Base-by-base conservation (phyloP, 2,113 vertebrate species). In the Dryoscopus gambensis region DNA sequence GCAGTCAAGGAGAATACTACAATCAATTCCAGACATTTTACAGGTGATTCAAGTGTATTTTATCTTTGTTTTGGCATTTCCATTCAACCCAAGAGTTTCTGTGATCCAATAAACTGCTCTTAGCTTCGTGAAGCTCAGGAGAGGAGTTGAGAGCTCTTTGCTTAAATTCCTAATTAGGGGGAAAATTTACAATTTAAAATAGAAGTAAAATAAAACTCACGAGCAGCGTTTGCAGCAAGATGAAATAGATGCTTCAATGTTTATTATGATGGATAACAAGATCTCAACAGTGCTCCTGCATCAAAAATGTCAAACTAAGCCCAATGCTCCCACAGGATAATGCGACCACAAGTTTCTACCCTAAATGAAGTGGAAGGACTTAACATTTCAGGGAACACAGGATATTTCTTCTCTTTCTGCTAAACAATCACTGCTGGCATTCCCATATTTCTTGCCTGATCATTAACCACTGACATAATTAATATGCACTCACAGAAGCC, bases 391-490 rank as follows among this genome's bases (percentile, higher is more conserved):
- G 56, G 55, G 24, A 80, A 49, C 82, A 77, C 24, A 16, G 28
- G 71, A 9, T 90, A 59, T 63, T 91, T 87, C 40, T 91, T 64
- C 53, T 74, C 13, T 76, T 92, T 79, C 84, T 68, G 59, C 73
- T 95, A 95, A 95, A 93, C 88, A 84, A 87, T 87, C 79, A 47
- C 44, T 65, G 82, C 82, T 85, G 84, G 92, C 90, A 96, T 86
- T 92, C 50, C 70, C 84, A 56, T 93, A 88, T 74, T 95, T 91
- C 91, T 96, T 89, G 74, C 80, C 93, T 97, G 96, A 97, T 97
- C 97, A 97, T 98, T 97, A 97, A 95, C 75, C 92, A 94, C 88
- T 95, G 94, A 97, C 81, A 93, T 96, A 97, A 98, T 98, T 97
- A 98, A 98, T 97, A 98, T 97, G 97, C 98, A 95, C 91, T 86